These are phyloP conservation scores for Anableps anableps DNA, from an alignment of 2,797 vertebrate genomes.

Conservation along the genomic window DNA sequence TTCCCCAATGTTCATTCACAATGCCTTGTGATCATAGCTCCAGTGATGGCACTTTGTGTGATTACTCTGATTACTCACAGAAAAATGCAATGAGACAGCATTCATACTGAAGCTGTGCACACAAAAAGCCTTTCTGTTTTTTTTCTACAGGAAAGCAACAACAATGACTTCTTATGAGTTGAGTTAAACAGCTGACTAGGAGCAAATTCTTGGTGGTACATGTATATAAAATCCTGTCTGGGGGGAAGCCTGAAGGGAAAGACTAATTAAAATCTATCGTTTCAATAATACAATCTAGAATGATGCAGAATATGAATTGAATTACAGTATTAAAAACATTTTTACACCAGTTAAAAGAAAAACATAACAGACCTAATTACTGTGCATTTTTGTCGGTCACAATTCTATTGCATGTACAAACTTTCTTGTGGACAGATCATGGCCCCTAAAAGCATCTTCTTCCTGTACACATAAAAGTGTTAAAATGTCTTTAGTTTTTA, in stretches of 20 bases:
- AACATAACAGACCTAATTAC: conserved; percentile 15
- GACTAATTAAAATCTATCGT: conserved; percentile 14
- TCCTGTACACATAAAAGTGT: conserved; percentile 10
- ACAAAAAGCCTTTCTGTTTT: not conserved
- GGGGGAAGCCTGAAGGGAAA: conserved; percentile 14
- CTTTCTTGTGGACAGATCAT: not conserved
- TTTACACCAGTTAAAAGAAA: conserved; percentile 22
- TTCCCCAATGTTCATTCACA: conserved; percentile 43
- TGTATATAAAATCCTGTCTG: not conserved
- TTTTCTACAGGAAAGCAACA: not conserved
- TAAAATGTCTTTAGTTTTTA: not conserved
- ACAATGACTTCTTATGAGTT: conserved; percentile 2
- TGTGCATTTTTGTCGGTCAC: not conserved
- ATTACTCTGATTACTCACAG: conserved; percentile 17
- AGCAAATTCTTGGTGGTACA: not conserved
- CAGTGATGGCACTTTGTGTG: conserved; percentile 34
- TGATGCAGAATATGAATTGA: conserved; percentile 36
- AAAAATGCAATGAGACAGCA: conserved; percentile 22
- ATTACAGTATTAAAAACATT: conserved; percentile 5
- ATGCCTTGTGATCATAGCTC: conserved; percentile 73
- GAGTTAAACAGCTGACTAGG: conserved; percentile 6
- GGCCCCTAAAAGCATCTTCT: conserved; percentile 28
- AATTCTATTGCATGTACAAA: conserved; percentile 15
- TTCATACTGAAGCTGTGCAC: conserved; percentile 13
- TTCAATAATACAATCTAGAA: conserved; percentile 55